phyloP scores from a whole-genome alignment of 2,888 invertebrate species.

The Parochlus steinenii region DNA sequence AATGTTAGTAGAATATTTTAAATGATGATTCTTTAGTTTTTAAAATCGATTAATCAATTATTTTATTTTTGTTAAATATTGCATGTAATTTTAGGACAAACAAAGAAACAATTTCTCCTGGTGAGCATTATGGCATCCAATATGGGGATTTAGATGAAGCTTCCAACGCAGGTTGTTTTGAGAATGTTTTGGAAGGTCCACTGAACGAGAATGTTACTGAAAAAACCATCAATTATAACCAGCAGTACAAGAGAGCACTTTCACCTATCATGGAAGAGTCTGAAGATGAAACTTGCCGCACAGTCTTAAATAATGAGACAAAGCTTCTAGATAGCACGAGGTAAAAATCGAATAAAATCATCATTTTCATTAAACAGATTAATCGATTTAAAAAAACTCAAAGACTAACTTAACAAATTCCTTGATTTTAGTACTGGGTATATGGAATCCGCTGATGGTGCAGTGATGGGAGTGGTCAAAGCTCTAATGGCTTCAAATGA shows the following conservation, averaged over 20 bases:
- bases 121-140: conserved; percentile 6
- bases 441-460: conserved; percentile 17
- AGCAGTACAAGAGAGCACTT: conserved; percentile 15
- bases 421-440: conserved; percentile 16
- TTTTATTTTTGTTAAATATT: background rate
- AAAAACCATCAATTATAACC: conserved; percentile 17
- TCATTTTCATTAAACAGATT: background rate
- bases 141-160: conserved; percentile 11
- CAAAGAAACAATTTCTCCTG: conserved; percentile 7
- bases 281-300: conserved; percentile 18
- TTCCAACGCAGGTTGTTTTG: conserved; percentile 7
- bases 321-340: conserved; percentile 18
- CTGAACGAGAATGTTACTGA: no score
- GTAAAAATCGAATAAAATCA: conserved; percentile 10
- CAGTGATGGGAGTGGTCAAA: conserved; percentile 18
- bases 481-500: conserved; percentile 18
- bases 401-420: conserved; percentile 1
- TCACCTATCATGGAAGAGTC: conserved; percentile 19
- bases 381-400: background rate
- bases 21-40: conserved; percentile 5
- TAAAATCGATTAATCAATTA: background rate
- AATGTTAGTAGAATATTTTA: conserved; percentile 12
- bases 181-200: background rate
- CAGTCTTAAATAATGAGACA: conserved; percentile 17
- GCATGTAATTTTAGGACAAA: no score